These are phyloP conservation scores for Antigone vipio DNA, from an alignment of 2,113 vertebrate species.

Conservation along the genomic window DNA sequence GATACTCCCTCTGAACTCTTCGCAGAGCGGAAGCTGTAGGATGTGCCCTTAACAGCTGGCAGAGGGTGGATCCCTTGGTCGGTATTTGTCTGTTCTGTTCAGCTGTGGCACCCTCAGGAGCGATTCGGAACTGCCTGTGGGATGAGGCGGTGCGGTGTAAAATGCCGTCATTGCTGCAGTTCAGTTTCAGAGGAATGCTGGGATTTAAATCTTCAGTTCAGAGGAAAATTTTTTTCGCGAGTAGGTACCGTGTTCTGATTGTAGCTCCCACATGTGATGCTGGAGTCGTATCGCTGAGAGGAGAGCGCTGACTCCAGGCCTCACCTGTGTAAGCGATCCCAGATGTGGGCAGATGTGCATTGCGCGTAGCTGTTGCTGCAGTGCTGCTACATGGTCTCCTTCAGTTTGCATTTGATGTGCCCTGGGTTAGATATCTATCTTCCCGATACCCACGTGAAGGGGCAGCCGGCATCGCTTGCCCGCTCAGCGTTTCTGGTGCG, in stretches of 20 bases:
- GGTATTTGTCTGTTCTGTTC: too few species aligned
- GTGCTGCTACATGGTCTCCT: neutral
- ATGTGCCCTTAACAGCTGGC: neutral
- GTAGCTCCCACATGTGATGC: neutral
- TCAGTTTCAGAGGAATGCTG: fast-evolving
- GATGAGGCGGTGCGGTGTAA: neutral
- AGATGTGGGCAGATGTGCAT: neutral
- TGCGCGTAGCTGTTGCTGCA: neutral
- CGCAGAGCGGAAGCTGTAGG: neutral
- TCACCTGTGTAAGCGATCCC: neutral
- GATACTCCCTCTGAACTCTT: neutral
- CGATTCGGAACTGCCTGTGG: neutral
- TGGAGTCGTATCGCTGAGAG: fast-evolving
- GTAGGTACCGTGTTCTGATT: fast-evolving
- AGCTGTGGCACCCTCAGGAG: neutral
- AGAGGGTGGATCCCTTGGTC: neutral
- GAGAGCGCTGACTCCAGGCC: neutral
- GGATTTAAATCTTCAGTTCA: neutral
- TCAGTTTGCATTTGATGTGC: fast-evolving
- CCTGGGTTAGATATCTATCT: neutral
- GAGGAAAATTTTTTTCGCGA: neutral
- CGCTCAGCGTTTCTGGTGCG: fast-evolving
- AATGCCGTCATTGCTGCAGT: neutral
- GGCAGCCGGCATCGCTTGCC: neutral
- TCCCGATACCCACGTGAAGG: neutral